Percentiles rank a stretch among this genome's conserved stretches.
Conservation (phyloP, 1,140 invertebrate genomes). For the Neodiprion lecontei region DNA sequence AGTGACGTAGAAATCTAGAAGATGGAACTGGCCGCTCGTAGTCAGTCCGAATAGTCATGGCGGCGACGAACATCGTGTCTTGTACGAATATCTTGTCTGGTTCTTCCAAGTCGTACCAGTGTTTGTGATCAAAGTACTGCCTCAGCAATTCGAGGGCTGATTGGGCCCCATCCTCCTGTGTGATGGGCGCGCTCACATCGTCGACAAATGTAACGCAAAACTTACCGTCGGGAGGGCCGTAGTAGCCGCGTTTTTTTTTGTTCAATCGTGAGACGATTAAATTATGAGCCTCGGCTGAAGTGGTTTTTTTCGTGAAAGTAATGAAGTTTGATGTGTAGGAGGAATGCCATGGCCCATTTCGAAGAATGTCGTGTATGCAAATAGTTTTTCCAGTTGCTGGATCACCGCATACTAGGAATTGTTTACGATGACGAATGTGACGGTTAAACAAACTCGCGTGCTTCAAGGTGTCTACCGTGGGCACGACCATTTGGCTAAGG, state of each 20-base stretch:
- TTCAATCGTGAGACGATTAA: conserved; percentile 70
- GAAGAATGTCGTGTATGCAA: conserved; percentile 68
- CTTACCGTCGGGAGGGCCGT: conserved; percentile 65
- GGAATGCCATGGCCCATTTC: conserved; percentile 61
- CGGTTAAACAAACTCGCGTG: conserved; percentile 56
- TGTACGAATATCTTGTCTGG: conserved; percentile 63
- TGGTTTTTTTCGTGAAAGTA: conserved; percentile 69
- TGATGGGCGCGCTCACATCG: conserved; percentile 69
- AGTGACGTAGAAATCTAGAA: conserved; percentile 70
- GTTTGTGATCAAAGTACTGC: conserved; percentile 71
- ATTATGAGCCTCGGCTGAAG: conserved; percentile 65
- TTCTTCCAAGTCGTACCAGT: conserved; percentile 69
- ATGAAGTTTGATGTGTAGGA: conserved; percentile 64
- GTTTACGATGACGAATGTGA: conserved; percentile 58
- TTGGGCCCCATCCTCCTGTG: conserved; percentile 62
- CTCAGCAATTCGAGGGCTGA: conserved; percentile 72
- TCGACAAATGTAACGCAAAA: conserved; percentile 73
- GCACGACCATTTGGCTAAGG: conserved; percentile 68
- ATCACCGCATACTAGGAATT: conserved; percentile 70
- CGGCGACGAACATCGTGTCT: conserved; percentile 66
- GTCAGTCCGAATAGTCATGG: conserved; percentile 68
- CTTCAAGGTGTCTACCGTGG: conserved; percentile 70
- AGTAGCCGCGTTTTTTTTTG: conserved; percentile 65
- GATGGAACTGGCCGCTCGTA: conserved; percentile 30
- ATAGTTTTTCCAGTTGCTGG: conserved; percentile 73